Evolutionary conservation across 2,113 vertebrate species (phyloP).

Genomic region (Leucoraja erinaceus): DNA sequence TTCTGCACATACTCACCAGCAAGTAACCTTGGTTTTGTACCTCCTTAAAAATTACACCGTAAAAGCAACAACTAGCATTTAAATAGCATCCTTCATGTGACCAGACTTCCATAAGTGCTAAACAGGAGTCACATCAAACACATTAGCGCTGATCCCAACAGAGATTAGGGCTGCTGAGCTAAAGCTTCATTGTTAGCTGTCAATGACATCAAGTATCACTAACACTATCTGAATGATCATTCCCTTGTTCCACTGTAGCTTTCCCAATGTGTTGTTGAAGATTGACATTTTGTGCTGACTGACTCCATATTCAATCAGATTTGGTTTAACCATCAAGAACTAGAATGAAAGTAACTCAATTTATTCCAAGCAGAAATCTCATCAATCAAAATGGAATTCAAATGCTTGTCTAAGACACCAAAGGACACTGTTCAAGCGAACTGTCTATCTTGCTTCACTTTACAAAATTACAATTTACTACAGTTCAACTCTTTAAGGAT

Average conservation of each 20-base stretch:
- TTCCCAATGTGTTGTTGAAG: background rate
- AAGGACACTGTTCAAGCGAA: background rate
- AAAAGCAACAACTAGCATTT: background rate
- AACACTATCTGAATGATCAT: background rate
- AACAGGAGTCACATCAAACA: background rate
- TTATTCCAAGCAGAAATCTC: background rate
- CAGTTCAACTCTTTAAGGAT: background rate
- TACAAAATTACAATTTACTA: background rate
- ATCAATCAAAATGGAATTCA: background rate
- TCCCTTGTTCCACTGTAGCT: background rate
- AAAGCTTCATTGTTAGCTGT: background rate
- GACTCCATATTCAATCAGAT: conserved; percentile 12
- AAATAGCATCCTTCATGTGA: background rate
- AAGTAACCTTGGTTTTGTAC: background rate
- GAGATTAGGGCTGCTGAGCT: background rate
- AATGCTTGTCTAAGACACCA: background rate
- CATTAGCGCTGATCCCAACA: background rate
- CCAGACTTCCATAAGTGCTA: background rate
- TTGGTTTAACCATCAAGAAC: background rate
- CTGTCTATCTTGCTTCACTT: background rate
- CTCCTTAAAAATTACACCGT: background rate
- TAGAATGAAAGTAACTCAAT: background rate
- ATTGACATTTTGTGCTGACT: background rate
- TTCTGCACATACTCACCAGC: too few relatives aligned
- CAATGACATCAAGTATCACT: background rate